Evolutionary conservation across 2,797 vertebrate species (phyloP), one percentile per base, ranked within the genome.

Genomic region (Kryptopterus vitreolus): DNA sequence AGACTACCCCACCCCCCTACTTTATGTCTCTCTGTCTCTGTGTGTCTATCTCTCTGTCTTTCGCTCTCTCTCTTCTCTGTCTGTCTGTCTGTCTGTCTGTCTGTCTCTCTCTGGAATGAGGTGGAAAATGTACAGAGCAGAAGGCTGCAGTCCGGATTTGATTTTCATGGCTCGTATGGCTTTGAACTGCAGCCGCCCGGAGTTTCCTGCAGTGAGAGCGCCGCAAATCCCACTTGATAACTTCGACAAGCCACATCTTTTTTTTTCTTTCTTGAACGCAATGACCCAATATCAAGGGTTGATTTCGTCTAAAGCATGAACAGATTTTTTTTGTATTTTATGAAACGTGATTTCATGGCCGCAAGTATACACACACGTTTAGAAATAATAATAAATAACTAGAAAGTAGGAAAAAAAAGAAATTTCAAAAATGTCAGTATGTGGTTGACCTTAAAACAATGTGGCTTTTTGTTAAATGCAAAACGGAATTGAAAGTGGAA

Each of bases 181-280:
- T 97, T 97, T 98, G 96, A 97, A 97, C 96, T 95, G 94, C 90
- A 96, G 95, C 95, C 95, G 95, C 93, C 94, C 89, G 94, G 94
- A 93, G 94, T 95, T 95, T 96, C 96, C 96, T 95, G 97, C 95
- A 95, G 76, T 13, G 96, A 95, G 96, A 95, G 93, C 92, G 90
- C 95, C 94, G 92, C 96, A 98, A 98, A 98, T 96, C 96, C 96
- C 96, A 96, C 96, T 97, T 96, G 94, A 97, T 96, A 97, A 98
- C 95, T 96, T 96, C 95, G 92, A 94, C 96, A 96, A 94, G 94
- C 95, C 95, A 95, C 96, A 96, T 95, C 92, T 95, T 95, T 94
- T 89, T 89, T 92, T 89, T 88, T 89, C 92, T 88, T 10, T 24
- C 24, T 13, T 92, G 90, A 91, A 90, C 90, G 91, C 89, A 90